These are phyloP conservation scores for Euplexia lucipara DNA, from an alignment of 2,888 invertebrate species.

Conservation along the genomic window DNA sequence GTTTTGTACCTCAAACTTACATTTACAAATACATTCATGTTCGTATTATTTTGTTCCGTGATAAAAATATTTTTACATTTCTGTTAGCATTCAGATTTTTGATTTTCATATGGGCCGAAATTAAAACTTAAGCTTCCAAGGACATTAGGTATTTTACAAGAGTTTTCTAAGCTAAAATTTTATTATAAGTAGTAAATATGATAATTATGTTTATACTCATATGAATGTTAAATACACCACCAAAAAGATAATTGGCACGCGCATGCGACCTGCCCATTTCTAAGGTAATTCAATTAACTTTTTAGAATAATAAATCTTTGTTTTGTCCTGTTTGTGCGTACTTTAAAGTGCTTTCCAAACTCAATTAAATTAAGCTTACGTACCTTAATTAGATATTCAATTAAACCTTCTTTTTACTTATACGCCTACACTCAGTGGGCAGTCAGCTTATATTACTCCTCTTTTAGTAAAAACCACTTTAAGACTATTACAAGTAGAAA, in stretches of 20 bases:
- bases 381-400: not conserved
- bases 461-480: constrained; percentile 21
- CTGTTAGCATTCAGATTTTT: not conserved
- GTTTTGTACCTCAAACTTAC: not conserved
- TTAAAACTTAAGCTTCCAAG: not conserved
- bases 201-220: too few species aligned
- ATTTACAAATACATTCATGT: not conserved
- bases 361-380: constrained; percentile 6
- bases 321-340: constrained; percentile 5
- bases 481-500: not conserved
- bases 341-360: not conserved
- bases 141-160: not conserved
- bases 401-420: not conserved
- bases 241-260: too few species aligned
- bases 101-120: too few species aligned
- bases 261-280: not conserved
- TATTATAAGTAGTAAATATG: too few species aligned
- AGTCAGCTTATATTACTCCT: not conserved
- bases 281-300: not conserved
- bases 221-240: too few species aligned
- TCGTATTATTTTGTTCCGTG: not conserved
- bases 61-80: not conserved
- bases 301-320: not conserved
- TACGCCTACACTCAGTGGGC: not conserved
- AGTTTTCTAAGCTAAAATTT: too few species aligned